phyloP scores from a whole-genome alignment of 2,797 vertebrate species.

The Potorous gilbertii region DNA sequence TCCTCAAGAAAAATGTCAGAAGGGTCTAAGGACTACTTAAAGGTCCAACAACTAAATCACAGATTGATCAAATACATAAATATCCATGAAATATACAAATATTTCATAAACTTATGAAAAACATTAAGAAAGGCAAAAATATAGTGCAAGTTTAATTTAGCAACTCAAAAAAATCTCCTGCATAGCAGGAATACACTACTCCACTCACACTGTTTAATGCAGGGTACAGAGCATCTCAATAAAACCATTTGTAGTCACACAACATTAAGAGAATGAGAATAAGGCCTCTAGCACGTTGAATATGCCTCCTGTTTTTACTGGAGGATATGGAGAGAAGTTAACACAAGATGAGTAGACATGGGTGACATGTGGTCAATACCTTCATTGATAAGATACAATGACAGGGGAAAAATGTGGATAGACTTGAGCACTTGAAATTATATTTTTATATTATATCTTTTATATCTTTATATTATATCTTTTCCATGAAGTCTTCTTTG shows the following conservation, averaged over 20 bases:
- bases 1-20: conserved; percentile 18
- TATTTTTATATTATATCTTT: no score
- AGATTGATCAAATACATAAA: conserved; percentile 79
- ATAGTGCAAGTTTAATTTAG: conserved; percentile 84
- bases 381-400: neutral
- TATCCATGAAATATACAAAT: conserved; percentile 79
- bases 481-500: neutral
- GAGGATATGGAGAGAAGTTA: neutral
- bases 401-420: neutral
- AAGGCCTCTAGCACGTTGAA: neutral
- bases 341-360: neutral
- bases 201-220: neutral
- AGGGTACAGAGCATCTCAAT: neutral
- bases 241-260: neutral
- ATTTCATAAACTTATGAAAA: conserved; percentile 79
- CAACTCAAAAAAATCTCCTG: conserved; percentile 87
- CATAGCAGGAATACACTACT: conserved; percentile 73
- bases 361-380: neutral
- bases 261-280: neutral
- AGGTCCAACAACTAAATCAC: conserved; percentile 72
- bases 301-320: neutral
- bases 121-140: conserved; percentile 80
- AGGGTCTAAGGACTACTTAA: conserved; percentile 63
- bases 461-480: neutral
- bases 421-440: neutral